These are phyloP conservation scores for Rhadina sibilatrix DNA, from an alignment of 2,113 vertebrate species.

Conservation along the genomic window DNA sequence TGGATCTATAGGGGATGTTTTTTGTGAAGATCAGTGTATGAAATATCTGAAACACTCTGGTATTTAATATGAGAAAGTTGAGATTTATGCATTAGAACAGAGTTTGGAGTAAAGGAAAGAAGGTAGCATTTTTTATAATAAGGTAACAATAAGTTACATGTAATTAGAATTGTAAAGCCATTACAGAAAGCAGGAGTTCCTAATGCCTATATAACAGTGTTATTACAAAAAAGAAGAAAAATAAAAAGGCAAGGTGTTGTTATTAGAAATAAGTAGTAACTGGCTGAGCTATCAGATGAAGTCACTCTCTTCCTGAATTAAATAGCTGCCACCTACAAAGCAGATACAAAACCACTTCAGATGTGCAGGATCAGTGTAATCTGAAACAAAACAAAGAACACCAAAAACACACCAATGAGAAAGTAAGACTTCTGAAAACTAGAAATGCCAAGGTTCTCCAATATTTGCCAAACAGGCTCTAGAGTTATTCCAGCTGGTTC, in stretches of 20 bases:
- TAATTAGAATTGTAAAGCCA: not conserved
- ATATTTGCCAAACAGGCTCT: not conserved
- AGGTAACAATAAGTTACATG: not conserved
- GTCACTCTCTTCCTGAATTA: constrained; percentile 14
- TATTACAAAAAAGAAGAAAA: not conserved
- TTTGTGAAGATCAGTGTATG: not conserved
- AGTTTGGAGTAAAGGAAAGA: not conserved
- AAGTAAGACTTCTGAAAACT: not conserved
- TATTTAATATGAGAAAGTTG: not conserved
- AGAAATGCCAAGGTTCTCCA: not conserved
- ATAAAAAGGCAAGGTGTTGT: not conserved
- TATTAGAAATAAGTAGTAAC: not conserved
- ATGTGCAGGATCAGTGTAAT: not conserved
- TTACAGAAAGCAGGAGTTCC: not conserved
- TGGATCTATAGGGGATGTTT: not conserved
- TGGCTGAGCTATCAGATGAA: constrained; percentile 18
- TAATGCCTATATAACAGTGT: not conserved
- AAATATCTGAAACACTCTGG: not conserved
- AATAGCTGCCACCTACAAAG: constrained; percentile 29
- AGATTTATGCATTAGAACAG: not conserved
- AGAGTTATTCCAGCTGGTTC: too few species aligned
- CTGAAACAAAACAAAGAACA: constrained; percentile 28
- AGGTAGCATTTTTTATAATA: not conserved
- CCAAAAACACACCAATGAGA: not conserved
- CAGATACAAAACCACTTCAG: not conserved